phyloP scores from a whole-genome alignment of 1,140 invertebrate species.

The Zophobas morio region DNA sequence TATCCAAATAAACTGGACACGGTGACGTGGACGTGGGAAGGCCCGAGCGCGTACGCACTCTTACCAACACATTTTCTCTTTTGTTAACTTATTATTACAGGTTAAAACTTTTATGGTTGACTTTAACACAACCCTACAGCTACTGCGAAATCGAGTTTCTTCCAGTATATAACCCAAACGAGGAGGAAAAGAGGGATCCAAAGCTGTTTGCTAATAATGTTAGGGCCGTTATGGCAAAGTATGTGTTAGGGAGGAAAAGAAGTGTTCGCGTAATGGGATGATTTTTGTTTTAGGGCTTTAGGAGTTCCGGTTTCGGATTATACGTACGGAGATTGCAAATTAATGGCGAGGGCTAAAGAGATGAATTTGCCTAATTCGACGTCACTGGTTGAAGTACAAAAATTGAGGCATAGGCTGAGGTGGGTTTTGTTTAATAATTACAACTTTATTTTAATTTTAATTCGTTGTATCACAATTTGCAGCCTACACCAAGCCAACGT shows the following conservation, averaged over 20 bases:
- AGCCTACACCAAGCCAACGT: slow-evolving; percentile 61
- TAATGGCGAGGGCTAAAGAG: slow-evolving; percentile 86
- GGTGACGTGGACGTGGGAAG: slow-evolving; percentile 98
- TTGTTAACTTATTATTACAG: slow-evolving; percentile 70
- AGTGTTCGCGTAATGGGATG: not conserved
- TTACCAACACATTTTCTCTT: not conserved
- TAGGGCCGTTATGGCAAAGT: slow-evolving; percentile 92
- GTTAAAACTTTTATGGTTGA: slow-evolving; percentile 89
- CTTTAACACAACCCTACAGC: slow-evolving; percentile 91
- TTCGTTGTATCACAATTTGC: slow-evolving; percentile 45
- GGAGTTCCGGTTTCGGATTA: slow-evolving; percentile 91
- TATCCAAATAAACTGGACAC: slow-evolving; percentile 95
- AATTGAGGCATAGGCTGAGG: slow-evolving; percentile 80
- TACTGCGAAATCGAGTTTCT: slow-evolving; percentile 95
- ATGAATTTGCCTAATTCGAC: slow-evolving; percentile 83
- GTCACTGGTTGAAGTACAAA: slow-evolving; percentile 83
- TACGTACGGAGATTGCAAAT: slow-evolving; percentile 91
- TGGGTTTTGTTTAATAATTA: slow-evolving; percentile 62
- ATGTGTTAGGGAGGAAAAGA: slow-evolving; percentile 66
- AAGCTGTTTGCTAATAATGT: slow-evolving; percentile 94
- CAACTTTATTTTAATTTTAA: not conserved
- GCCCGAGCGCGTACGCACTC: slow-evolving; percentile 90
- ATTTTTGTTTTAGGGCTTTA: slow-evolving; percentile 77
- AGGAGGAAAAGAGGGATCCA: slow-evolving; percentile 89
- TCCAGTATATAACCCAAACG: slow-evolving; percentile 90